Evolutionary conservation across 2,113 vertebrate species (phyloP).

Genomic region (Micronycteris hirsuta): DNA sequence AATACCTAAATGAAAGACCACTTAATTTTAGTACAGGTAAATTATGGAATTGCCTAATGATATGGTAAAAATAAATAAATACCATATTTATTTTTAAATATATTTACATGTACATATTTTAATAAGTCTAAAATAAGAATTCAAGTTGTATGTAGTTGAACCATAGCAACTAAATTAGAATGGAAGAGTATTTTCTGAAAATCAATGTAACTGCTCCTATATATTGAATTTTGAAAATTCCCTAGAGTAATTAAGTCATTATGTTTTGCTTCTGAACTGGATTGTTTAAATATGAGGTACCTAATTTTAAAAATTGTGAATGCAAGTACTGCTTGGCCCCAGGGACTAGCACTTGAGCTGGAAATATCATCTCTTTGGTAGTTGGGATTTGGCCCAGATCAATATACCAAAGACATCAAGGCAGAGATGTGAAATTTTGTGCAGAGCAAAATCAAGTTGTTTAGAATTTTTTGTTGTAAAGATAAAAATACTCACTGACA

Average conservation of each 20-base stretch:
- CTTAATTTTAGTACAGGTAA: background rate
- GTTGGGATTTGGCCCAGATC: background rate
- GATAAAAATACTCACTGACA: background rate
- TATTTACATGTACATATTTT: background rate
- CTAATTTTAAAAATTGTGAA: constrained; percentile 54
- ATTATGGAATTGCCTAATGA: background rate
- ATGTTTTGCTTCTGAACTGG: constrained; percentile 45
- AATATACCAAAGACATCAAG: background rate
- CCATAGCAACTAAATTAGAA: background rate
- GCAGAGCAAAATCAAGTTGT: background rate
- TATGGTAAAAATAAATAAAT: background rate
- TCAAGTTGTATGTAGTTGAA: background rate
- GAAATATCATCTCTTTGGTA: background rate
- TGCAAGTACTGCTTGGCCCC: background rate
- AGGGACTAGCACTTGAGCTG: background rate
- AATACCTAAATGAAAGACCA: background rate
- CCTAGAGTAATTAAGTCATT: constrained; percentile 52
- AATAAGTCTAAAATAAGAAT: constrained; percentile 1
- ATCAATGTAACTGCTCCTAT: constrained; percentile 22
- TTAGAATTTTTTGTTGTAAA: background rate
- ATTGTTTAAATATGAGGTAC: constrained; percentile 46
- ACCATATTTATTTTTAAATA: background rate
- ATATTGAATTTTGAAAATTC: constrained; percentile 26
- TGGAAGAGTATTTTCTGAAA: constrained; percentile 27
- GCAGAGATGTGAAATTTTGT: background rate